These are phyloP conservation scores for Melanophora roralis DNA, from an alignment of 2,888 invertebrate species.

Conservation along the genomic window DNA sequence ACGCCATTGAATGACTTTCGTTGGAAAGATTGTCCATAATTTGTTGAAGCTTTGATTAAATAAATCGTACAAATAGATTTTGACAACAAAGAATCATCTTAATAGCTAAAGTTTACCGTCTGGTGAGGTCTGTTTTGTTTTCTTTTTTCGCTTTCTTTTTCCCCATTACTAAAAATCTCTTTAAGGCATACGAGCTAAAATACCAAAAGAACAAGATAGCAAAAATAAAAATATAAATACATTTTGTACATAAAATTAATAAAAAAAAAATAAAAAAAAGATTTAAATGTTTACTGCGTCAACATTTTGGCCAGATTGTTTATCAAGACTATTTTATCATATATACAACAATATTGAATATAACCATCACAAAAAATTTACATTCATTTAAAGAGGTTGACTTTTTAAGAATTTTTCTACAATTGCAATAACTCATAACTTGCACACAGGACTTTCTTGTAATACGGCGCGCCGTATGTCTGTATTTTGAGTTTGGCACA, in stretches of 20 bases:
- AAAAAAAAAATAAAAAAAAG: constrained; percentile 8
- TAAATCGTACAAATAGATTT: constrained; percentile 34
- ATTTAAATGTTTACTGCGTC: neutral
- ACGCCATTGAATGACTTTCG: constrained; percentile 4
- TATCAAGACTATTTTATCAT: constrained; percentile 63
- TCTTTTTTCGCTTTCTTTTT: neutral
- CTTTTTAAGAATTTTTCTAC: constrained; percentile 47
- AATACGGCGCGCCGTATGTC: neutral
- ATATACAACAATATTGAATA: constrained; percentile 45
- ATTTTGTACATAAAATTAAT: constrained; percentile 15
- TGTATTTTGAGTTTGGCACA: neutral
- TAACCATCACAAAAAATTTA: constrained; percentile 1
- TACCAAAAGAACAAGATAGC: too few relatives aligned
- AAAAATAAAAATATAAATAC: too few relatives aligned
- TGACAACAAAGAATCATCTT: constrained; percentile 8
- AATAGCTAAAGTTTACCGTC: constrained; percentile 37
- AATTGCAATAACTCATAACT: constrained; percentile 74
- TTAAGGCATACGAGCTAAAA: too few relatives aligned
- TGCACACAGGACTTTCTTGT: neutral
- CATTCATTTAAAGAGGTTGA: constrained; percentile 12
- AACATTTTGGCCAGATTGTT: constrained; percentile 56
- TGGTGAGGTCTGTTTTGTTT: constrained; percentile 42
- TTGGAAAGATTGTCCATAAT: constrained; percentile 18
- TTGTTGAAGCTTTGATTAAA: constrained; percentile 41
- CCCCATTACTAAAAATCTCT: too few relatives aligned